Evolutionary conservation across 1,140 invertebrate genomes (phyloP).

Genomic region (Drosophila prosaltans): DNA sequence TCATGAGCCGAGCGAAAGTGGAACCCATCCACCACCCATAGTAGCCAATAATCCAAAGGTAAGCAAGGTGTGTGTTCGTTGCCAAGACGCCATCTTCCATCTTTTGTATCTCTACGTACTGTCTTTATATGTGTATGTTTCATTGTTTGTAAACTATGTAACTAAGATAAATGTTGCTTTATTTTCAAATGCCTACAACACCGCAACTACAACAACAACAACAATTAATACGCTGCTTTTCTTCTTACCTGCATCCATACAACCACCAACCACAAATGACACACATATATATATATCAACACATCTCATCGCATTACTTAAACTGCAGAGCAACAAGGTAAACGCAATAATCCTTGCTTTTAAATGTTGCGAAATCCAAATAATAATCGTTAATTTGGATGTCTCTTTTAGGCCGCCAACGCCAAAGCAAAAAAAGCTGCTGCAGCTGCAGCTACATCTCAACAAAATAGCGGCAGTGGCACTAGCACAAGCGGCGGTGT

Average conservation of each 20-base stretch:
- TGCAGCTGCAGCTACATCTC: conserved; percentile 69
- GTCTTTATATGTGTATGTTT: neutral
- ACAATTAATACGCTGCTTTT: conserved; percentile 48
- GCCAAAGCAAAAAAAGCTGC: conserved; percentile 82
- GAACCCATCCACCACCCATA: conserved; percentile 83
- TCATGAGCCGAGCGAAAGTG: conserved; percentile 86
- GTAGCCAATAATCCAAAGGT: conserved; percentile 85
- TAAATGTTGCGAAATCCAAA: neutral
- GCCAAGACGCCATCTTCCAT: conserved; percentile 22
- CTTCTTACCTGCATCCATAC: conserved; percentile 12
- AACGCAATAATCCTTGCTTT: conserved; percentile 24
- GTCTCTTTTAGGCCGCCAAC: conserved; percentile 65
- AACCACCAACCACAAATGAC: conserved; percentile 16
- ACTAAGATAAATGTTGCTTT: conserved; percentile 49
- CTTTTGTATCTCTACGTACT: conserved; percentile 7
- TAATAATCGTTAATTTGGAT: conserved; percentile 21
- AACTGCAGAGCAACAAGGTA: conserved; percentile 72
- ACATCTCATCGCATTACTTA: conserved; percentile 23
- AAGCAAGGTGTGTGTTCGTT: conserved; percentile 48
- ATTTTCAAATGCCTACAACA: conserved; percentile 41
- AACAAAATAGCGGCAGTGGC: conserved; percentile 46
- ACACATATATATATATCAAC: conserved; percentile 15
- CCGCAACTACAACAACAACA: conserved; percentile 31
- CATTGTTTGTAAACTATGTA: conserved; percentile 26
- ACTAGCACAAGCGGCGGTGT: conserved; percentile 21